These are phyloP conservation scores for Brachionus calyciflorus DNA, from an alignment of 1,140 invertebrate genomes.

Conservation along the genomic window DNA sequence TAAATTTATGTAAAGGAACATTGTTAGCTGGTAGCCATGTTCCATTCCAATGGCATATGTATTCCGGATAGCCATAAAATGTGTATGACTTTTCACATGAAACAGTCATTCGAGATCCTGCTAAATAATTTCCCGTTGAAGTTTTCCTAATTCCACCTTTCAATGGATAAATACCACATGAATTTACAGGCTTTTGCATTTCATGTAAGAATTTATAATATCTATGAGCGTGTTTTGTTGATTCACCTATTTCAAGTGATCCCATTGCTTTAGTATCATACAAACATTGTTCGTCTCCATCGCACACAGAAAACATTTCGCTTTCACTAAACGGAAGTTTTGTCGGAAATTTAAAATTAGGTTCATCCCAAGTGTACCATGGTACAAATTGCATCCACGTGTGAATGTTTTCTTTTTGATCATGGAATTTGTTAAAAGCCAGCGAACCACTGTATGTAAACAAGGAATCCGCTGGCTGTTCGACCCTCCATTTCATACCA, in stretches of 20 bases:
- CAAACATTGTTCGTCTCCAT: slow-evolving; percentile 41
- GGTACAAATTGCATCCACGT: slow-evolving; percentile 45
- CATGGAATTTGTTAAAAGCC: slow-evolving; percentile 35
- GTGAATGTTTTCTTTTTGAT: slow-evolving; percentile 37
- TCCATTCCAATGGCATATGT: slow-evolving; percentile 37
- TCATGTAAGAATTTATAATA: slow-evolving; percentile 42
- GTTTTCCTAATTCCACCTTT: slow-evolving; percentile 42
- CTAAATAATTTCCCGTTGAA: slow-evolving; percentile 45
- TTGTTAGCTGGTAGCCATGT: slow-evolving; percentile 45
- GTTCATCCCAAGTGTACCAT: slow-evolving; percentile 38
- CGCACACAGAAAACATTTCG: slow-evolving; percentile 27
- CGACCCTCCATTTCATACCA: slow-evolving; percentile 46
- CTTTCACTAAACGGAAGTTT: slow-evolving; percentile 14
- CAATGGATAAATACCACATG: slow-evolving; percentile 37
- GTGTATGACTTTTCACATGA: slow-evolving; percentile 31
- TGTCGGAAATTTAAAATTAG: slow-evolving; percentile 30
- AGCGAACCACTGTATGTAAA: slow-evolving; percentile 43
- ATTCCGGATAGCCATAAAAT: slow-evolving; percentile 35
- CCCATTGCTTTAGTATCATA: slow-evolving; percentile 46
- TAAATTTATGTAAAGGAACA: slow-evolving; percentile 7
- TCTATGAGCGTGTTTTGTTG: slow-evolving; percentile 30
- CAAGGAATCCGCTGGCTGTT: slow-evolving; percentile 20
- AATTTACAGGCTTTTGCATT: slow-evolving; percentile 43
- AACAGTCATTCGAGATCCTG: slow-evolving; percentile 25
- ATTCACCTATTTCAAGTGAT: slow-evolving; percentile 30